Conservation (phyloP, 92 coral and sea anemone genomes). For the Epizoanthus stellaris region DNA sequence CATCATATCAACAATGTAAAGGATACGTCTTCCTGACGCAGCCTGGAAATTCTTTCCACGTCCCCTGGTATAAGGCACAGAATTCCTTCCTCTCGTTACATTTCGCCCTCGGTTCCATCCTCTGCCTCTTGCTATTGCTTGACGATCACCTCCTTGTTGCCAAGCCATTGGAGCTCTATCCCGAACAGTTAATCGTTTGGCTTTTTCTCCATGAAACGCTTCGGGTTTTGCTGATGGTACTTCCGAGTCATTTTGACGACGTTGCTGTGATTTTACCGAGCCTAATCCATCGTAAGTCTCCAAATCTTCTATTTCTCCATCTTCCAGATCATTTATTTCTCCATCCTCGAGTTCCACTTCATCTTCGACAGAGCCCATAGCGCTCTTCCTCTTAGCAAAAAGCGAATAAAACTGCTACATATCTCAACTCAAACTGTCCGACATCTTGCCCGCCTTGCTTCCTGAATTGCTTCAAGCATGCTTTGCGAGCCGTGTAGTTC, state of each 20-base stretch:
- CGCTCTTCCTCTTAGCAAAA: not conserved
- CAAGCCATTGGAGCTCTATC: slow-evolving; percentile 2
- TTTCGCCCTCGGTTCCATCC: slow-evolving; percentile 27
- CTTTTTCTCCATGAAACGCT: slow-evolving; percentile 17
- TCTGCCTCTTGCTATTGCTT: slow-evolving; percentile 14
- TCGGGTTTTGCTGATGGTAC: not conserved
- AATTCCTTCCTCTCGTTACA: not conserved
- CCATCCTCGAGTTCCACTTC: slow-evolving; percentile 92
- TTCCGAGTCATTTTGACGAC: not conserved
- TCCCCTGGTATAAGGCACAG: not conserved
- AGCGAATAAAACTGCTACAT: not conserved
- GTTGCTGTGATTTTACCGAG: not conserved
- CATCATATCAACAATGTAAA: not conserved
- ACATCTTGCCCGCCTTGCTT: slow-evolving; percentile 31
- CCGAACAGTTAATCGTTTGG: slow-evolving; percentile 13
- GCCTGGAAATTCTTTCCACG: slow-evolving; percentile 5
- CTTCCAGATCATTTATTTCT: slow-evolving; percentile 95
- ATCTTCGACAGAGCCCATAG: slow-evolving; percentile 49
- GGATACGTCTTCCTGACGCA: slow-evolving; percentile 30
- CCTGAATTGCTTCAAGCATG: not conserved
- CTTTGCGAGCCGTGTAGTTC: slow-evolving; percentile 34
- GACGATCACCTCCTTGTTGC: slow-evolving; percentile 20
- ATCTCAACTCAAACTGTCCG: not conserved
- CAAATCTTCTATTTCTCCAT: slow-evolving; percentile 94
- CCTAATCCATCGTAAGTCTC: slow-evolving; percentile 27